A percentile compares a stretch with the other conserved stretches of the same genome.
Evolutionary conservation across 2,113 vertebrate species (phyloP).

Genomic region (Dipodomys ordii): DNA sequence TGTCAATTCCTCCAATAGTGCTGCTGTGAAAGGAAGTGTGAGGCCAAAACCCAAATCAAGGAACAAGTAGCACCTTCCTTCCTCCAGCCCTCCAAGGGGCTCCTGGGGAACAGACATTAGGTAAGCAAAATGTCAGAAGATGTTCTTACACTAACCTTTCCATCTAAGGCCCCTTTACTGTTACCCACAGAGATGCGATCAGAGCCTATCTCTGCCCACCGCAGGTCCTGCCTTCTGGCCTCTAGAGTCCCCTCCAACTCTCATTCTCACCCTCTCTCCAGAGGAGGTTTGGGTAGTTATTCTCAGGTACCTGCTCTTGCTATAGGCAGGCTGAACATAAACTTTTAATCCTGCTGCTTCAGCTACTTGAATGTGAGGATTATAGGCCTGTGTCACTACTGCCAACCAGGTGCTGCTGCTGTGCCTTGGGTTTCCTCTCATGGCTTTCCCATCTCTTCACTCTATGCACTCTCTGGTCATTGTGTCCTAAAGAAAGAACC

Average conservation of each 20-base stretch:
- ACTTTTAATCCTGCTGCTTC: too few species aligned
- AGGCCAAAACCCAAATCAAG: not conserved
- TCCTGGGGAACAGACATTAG: not conserved
- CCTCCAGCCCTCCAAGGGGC: not conserved
- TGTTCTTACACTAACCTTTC: not conserved
- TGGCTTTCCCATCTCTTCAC: not conserved
- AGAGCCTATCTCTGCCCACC: fast-evolving
- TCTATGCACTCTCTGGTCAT: not conserved
- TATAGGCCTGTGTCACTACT: not conserved
- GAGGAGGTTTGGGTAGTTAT: not conserved
- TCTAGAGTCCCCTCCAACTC: not conserved
- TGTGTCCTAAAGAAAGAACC: not conserved
- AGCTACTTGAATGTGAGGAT: not conserved
- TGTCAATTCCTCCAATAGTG: not conserved
- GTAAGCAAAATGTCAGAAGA: not conserved
- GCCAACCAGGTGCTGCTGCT: not conserved
- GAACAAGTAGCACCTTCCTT: not conserved
- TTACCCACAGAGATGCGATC: not conserved
- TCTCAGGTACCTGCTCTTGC: too few species aligned
- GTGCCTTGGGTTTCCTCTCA: not conserved
- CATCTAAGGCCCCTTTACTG: not conserved
- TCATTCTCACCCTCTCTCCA: not conserved
- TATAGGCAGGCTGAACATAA: too few species aligned
- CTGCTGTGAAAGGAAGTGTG: not conserved
- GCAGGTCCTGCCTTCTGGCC: fast-evolving